Conservation (phyloP, 2,113 vertebrate genomes). For the Ginglymostoma cirratum region DNA sequence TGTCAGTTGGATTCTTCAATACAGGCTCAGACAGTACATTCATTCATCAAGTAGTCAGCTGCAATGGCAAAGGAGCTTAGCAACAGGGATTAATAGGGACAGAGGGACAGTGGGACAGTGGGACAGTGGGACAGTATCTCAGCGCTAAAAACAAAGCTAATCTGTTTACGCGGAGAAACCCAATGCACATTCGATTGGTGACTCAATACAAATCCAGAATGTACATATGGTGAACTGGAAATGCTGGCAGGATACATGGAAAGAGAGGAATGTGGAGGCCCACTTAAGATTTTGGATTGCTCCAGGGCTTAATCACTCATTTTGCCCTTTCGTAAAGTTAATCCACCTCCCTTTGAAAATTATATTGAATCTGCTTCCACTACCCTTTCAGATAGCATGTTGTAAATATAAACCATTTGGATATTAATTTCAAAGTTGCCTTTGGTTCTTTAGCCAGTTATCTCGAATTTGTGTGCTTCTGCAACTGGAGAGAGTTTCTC, state of each 20-base stretch:
- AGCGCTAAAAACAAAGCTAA: background rate
- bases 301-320: background rate
- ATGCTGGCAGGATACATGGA: background rate
- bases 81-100: background rate
- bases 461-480: background rate
- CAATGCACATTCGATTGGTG: background rate
- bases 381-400: background rate
- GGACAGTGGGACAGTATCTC: background rate
- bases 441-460: background rate
- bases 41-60: background rate
- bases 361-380: background rate
- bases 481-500: background rate
- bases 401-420: background rate
- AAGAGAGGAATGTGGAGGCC: background rate
- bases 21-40: background rate
- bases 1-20: background rate
- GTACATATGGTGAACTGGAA: background rate
- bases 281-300: background rate
- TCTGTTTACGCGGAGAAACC: background rate
- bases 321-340: background rate
- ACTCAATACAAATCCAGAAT: background rate
- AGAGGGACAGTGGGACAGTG: too few species aligned
- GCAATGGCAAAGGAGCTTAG: background rate
- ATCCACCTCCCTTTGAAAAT: background rate
- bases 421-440: background rate